Base-by-base conservation (phyloP, 2,797 vertebrate genomes). In the Falco rusticolus region DNA sequence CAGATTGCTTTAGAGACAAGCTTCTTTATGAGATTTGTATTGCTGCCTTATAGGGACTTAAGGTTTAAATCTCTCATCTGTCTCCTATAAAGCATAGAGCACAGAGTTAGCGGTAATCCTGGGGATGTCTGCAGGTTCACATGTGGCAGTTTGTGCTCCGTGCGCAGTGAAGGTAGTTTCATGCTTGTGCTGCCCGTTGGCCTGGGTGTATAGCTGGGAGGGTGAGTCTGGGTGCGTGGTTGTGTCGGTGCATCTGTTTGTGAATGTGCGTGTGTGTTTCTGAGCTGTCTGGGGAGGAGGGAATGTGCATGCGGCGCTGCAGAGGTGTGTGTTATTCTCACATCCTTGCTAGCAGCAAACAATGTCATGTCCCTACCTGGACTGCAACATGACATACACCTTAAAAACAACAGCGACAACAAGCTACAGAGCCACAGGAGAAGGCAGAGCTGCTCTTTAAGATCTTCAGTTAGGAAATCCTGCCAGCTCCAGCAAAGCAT, bases 271-370 rank as follows among this genome's bases (percentile, higher is more conserved):
- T 12, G 5, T 11, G 77, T 60, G 6, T 26, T 87, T 16, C 20
- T 0, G 8, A 61, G 83, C 80, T 21, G 48, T 31, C 71, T 48
- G 53, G 70, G 20, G 37, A 70, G 53, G 60, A 65, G 57, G 56
- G 37, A 60, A n/a, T 6, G 6, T 78, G 86, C 8, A 2, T 16
- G 59, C 34, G 9, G 60, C 11, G 6, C 69, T 3, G 16, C 13
- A 0, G 53, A 80, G 74, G 76, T 83, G 84, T 16, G 78, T 93
- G 90, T 86, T 86, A 26, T 90, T 93, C 89, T 92, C 89, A 88
- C 90, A 91, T 92, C 70, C 87, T 72, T 69, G 65, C 93, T 88
- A 47, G 47, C 90, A 97, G 94, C 94, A 94, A 89, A 92, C 86
- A 84, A 75, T 91, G 87, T 94, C 91, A 85, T 1, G 20, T 80